Evolutionary conservation across 1,140 invertebrate genomes (phyloP), one percentile per base, ranked within the genome.

Genomic region (Araneus ventricosus): DNA sequence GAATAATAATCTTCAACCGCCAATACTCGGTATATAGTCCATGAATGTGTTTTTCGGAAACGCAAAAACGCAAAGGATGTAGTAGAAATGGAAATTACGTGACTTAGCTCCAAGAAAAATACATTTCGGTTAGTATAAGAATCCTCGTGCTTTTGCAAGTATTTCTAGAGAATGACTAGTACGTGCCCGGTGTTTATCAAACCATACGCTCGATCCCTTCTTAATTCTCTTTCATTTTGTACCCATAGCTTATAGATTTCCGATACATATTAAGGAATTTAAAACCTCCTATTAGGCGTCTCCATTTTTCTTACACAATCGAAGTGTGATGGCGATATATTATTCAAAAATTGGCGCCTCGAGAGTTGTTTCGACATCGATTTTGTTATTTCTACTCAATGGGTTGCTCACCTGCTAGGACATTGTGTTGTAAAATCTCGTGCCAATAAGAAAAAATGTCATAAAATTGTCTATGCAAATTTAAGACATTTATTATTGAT

Each of bases 191-290:
- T 24, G 41, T n/a, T n/a, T n/a, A 27, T 86, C 84, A 86, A 59
- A 30, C 27, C 52, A 30, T 27, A 4, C n/a, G n/a, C n/a, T n/a
- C 20, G 2, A 86, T 86, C 2, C n/a, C 41, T 86, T 17, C 59
- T 59, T 82, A 41, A n/a, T 86, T 59, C n/a, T 1, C 30, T 59
- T 57, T 14, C 41, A 52, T 20, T 86, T 30, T 39, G 3, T 59
- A 6, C 27, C 30, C 0, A 59, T 86, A 57, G n/a, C n/a, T 59
- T 86, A 86, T 86, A 14, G 84, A 8, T 86, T 86, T 86, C 17
- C 84, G 27, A 86, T 86, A 45, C n/a, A 86, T 86, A 86, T 86
- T 59, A 86, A 24, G 52, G n/a, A 86, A 30, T 30, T 4, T 41
- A 57, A 86, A 86, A n/a, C n/a, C 41, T 30, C 20, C n/a, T 8